These are phyloP conservation scores for Samia ricini DNA, from an alignment of 1,140 invertebrate genomes.

Conservation along the genomic window DNA sequence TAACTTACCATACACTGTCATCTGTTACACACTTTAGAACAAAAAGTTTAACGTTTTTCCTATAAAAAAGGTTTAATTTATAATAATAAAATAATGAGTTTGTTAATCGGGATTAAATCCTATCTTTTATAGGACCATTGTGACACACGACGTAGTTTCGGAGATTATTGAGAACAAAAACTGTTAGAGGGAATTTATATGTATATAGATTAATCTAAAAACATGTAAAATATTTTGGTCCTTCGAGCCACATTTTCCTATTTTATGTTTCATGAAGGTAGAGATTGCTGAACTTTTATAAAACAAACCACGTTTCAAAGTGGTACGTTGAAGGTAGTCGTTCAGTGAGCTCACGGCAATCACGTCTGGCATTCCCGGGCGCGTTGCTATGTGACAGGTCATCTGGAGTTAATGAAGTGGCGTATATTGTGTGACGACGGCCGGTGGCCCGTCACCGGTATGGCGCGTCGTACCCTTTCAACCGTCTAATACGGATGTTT, in stretches of 20 bases:
- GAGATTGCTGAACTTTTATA: neutral
- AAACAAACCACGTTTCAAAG: neutral
- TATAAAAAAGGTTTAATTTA: too few species aligned
- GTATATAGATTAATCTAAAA: too few species aligned
- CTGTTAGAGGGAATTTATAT: too few species aligned
- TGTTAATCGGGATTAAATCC: too few species aligned
- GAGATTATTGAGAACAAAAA: too few species aligned
- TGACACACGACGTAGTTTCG: too few species aligned
- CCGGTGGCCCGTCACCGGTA: slow-evolving; percentile 11
- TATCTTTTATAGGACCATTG: too few species aligned
- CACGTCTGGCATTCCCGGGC: neutral
- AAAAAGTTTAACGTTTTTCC: too few species aligned
- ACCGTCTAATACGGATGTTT: slow-evolving; percentile 6
- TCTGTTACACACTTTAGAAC: too few species aligned
- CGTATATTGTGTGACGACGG: slow-evolving; percentile 20
- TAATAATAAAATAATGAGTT: too few species aligned
- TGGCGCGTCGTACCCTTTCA: neutral
- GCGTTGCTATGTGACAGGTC: neutral
- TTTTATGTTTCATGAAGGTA: neutral
- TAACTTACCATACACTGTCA: too few species aligned
- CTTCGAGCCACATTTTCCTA: neutral
- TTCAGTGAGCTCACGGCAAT: neutral
- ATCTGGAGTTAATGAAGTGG: slow-evolving; percentile 23
- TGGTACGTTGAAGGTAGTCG: neutral
- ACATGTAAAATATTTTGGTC: neutral